Percentiles rank a stretch among this genome's conserved stretches.
Conservation (phyloP, 2,888 invertebrate species). For the Oscheius sp. region DNA sequence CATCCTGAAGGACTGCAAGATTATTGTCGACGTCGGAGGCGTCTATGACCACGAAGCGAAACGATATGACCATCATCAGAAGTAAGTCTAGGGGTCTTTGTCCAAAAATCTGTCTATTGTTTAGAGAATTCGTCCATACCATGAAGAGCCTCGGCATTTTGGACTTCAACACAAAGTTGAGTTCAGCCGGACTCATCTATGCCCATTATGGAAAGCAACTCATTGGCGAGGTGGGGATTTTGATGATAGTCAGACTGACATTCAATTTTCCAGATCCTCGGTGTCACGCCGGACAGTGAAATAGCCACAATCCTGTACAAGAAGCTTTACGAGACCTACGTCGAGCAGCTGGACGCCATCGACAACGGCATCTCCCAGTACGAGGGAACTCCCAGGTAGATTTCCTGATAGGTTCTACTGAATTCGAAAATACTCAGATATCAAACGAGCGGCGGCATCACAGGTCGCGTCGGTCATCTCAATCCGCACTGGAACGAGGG, state of each 20-base stretch:
- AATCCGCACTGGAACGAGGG: conserved; percentile 86
- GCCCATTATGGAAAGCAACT: conserved; percentile 88
- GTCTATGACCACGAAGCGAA: conserved; percentile 83
- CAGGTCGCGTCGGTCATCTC: conserved; percentile 81
- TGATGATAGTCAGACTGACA: too few species aligned
- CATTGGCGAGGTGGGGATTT: conserved; percentile 75
- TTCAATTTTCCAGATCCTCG: conserved; percentile 37
- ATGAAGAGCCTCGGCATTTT: conserved; percentile 70
- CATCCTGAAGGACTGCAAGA: conserved; percentile 84
- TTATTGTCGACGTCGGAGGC: conserved; percentile 94
- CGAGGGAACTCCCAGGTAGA: conserved; percentile 65
- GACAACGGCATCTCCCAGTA: conserved; percentile 89
- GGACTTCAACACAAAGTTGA: conserved; percentile 80
- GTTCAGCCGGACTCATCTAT: conserved; percentile 91
- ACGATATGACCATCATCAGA: conserved; percentile 95
- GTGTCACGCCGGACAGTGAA: conserved; percentile 33
- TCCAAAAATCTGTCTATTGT: neutral
- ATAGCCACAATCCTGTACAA: conserved; percentile 74
- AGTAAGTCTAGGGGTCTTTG: conserved; percentile 71
- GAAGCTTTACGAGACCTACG: conserved; percentile 85
- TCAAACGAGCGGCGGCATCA: conserved; percentile 60
- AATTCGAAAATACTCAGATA: conserved; percentile 45
- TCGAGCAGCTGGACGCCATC: conserved; percentile 93
- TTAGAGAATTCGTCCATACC: conserved; percentile 75
- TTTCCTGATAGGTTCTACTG: neutral